Base-by-base conservation (phyloP, 2,797 vertebrate species). In the Leuciscus waleckii region DNA sequence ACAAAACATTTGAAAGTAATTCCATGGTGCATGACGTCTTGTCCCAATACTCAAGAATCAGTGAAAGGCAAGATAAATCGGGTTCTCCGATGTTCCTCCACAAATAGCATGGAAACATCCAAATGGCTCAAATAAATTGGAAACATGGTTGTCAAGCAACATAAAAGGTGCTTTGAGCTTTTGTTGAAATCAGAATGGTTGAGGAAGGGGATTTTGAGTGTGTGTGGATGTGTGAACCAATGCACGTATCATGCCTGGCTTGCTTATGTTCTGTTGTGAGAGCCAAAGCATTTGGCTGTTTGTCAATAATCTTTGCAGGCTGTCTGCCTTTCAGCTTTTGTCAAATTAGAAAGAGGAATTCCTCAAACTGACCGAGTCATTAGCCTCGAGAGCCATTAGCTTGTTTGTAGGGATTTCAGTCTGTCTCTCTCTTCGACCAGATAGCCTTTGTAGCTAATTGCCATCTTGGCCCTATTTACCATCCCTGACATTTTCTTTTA, bases 341-440 rank as follows among this genome's bases (percentile, higher is more conserved):
- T 95, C 92, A 94, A 94, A 94, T 93, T 93, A 93, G 90, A 88
- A 92, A 92, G 89, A 95, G 87, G 91, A 94, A 95, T 95, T 94
- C 91, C 89, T 92, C 83, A 83, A 90, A 88, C 90, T 86, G 79
- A 71, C 91, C 89, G 91, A 92, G 90, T 93, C 93, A 94, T 95
- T 94, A 92, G 91, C 90, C 86, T 87, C 85, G 76, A 32, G 88
- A 87, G 91, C 92, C 89, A 93, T 94, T 93, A 91, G 89, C 90
- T 91, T 93, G 93, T 94, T 93, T 94, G 93, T 90, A 85, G 88
- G 91, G 89, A 92, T 94, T 84, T 93, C 89, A 23, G 71, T 11
- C 80, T 77, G 63, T 79, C 65, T 89, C 87, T 91, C 87, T 89
- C 49, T 56, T 67, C 81, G 81, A 81, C 83, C 76, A 82, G 71